These are phyloP conservation scores for Dasypus novemcinctus DNA, from an alignment of 2,113 vertebrate genomes.

Conservation along the genomic window DNA sequence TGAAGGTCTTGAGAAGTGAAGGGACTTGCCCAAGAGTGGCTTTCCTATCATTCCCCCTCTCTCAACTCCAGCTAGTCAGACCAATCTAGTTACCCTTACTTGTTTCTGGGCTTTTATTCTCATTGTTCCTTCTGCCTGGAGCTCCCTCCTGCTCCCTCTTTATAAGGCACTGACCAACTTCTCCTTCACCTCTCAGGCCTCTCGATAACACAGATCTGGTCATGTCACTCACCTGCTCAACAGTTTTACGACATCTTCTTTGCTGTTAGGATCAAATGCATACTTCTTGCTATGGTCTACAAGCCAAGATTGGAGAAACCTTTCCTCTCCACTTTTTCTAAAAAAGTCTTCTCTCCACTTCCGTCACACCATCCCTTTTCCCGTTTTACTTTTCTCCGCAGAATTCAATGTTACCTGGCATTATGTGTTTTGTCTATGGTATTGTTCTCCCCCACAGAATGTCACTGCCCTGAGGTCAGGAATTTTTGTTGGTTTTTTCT, in stretches of 20 bases:
- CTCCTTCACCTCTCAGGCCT: not conserved
- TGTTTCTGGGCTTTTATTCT: not conserved
- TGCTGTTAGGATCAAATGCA: not conserved
- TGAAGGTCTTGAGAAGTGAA: not conserved
- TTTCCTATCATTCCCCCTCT: not conserved
- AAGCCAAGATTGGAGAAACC: not conserved
- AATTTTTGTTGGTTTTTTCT: not conserved
- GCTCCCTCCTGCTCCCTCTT: not conserved
- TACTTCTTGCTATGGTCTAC: not conserved
- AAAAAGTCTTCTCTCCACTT: not conserved
- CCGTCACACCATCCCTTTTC: rapidly evolving
- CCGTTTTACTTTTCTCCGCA: not conserved
- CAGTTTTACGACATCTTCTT: not conserved
- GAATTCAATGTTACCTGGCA: not conserved
- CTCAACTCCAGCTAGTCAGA: not conserved
- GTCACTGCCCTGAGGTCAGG: not conserved
- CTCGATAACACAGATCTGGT: not conserved
- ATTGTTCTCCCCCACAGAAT: not conserved
- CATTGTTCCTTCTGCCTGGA: not conserved
- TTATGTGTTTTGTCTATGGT: not conserved
- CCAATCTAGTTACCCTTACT: not conserved
- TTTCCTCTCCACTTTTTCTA: not conserved
- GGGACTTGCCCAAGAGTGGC: not conserved
- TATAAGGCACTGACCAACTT: too few species aligned
- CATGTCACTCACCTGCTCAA: not conserved